phyloP scores from a whole-genome alignment of 2,113 vertebrate species.

The Apaloderma vittatum region DNA sequence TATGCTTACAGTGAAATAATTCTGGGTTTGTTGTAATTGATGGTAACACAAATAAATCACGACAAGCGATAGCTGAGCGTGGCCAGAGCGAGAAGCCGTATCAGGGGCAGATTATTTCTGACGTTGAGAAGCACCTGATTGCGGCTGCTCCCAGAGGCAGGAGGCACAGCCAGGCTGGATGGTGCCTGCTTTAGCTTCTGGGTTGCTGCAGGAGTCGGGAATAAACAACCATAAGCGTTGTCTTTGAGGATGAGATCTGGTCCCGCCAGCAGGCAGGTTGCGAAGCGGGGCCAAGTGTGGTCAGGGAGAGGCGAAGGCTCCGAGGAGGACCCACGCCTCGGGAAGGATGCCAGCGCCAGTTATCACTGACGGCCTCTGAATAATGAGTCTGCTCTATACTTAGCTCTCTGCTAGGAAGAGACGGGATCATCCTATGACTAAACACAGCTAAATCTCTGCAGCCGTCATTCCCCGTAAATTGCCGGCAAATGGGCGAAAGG shows the following conservation, averaged over 20 bases:
- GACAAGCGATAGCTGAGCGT: fast-evolving
- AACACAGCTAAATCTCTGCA: neutral
- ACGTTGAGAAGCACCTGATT: neutral
- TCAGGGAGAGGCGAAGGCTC: neutral
- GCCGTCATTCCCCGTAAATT: conserved; percentile 21
- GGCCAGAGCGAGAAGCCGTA: fast-evolving
- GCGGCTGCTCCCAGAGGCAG: neutral
- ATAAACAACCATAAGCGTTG: fast-evolving
- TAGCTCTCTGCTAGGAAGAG: conserved; percentile 58
- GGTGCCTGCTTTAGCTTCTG: fast-evolving
- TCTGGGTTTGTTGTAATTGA: neutral
- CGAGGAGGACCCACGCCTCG: neutral
- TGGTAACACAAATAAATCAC: neutral
- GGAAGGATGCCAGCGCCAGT: conserved; percentile 45
- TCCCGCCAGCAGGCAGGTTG: fast-evolving
- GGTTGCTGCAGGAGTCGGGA: fast-evolving
- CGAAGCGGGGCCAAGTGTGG: fast-evolving
- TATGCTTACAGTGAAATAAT: neutral
- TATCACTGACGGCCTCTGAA: neutral
- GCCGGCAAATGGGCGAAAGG: neutral
- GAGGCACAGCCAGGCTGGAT: fast-evolving
- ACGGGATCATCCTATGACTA: conserved; percentile 39
- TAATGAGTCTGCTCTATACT: conserved; percentile 18
- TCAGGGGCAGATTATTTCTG: neutral
- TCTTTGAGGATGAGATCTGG: neutral